A percentile compares a stretch with the other conserved stretches of the same genome.
Evolutionary conservation across 2,797 vertebrate species (phyloP).

Genomic region (Lindbergichthys nudifrons): DNA sequence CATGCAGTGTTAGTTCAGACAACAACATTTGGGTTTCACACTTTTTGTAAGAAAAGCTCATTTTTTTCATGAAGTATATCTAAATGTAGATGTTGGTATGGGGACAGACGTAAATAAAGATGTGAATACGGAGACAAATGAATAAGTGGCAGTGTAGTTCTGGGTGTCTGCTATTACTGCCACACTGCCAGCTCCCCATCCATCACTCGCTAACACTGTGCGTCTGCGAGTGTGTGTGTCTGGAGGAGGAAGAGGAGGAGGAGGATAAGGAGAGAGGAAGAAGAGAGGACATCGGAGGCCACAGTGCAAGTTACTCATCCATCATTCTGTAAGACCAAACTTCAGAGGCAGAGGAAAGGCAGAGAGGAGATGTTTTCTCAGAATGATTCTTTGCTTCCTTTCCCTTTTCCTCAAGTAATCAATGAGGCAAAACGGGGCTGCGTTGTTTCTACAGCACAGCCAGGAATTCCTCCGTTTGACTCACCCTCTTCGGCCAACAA

Average conservation of each 20-base stretch:
- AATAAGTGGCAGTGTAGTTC: slow-evolving; percentile 70
- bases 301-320: slow-evolving; percentile 77
- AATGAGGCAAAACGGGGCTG: slow-evolving; percentile 55
- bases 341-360: slow-evolving; percentile 60
- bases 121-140: slow-evolving; percentile 64
- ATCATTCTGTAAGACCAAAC: slow-evolving; percentile 70
- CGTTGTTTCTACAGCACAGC: slow-evolving; percentile 49
- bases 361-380: slow-evolving; percentile 72
- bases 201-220: slow-evolving; percentile 78
- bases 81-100: slow-evolving; percentile 65
- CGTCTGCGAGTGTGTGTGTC: slow-evolving; percentile 27
- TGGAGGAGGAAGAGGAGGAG: slow-evolving; percentile 64
- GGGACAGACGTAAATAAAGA: slow-evolving; percentile 68
- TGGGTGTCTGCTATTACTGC: slow-evolving; percentile 77
- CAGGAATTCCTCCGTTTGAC: slow-evolving; percentile 73
- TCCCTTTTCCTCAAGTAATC: slow-evolving; percentile 65
- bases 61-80: slow-evolving; percentile 29
- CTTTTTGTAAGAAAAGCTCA: neutral
- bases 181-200: slow-evolving; percentile 76
- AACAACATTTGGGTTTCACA: slow-evolving; percentile 8
- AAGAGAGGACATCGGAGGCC: slow-evolving; percentile 75
- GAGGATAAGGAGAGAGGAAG: slow-evolving; percentile 69
- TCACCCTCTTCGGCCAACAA: slow-evolving; percentile 38
- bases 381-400: slow-evolving; percentile 71
- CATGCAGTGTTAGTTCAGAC: neutral